These are phyloP conservation scores for Platycercus adscitus DNA, from an alignment of 2,113 vertebrate species.

Conservation along the genomic window DNA sequence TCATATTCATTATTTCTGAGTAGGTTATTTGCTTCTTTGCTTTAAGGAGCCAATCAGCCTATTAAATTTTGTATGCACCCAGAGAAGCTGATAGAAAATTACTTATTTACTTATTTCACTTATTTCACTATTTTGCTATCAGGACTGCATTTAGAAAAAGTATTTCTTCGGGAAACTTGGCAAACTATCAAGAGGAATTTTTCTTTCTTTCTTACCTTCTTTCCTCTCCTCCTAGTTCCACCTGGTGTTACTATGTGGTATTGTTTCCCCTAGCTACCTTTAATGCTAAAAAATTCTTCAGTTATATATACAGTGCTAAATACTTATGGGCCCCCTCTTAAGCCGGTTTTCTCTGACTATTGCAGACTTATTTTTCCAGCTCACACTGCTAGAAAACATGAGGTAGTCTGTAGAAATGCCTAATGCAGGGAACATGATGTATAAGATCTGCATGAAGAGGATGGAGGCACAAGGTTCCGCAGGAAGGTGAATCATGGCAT, in stretches of 20 bases:
- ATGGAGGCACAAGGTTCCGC: background rate
- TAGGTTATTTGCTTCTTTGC: background rate
- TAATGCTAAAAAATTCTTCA: background rate
- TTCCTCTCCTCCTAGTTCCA: conserved; percentile 31
- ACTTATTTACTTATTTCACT: no score
- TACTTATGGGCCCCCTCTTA: background rate
- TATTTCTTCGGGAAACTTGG: background rate
- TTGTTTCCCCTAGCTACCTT: background rate
- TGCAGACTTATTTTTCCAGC: background rate
- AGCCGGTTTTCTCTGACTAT: background rate
- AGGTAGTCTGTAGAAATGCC: background rate
- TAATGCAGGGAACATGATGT: background rate
- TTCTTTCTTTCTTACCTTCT: background rate
- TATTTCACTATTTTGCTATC: background rate
- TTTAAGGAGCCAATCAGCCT: background rate
- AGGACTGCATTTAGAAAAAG: background rate
- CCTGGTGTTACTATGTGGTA: conserved; percentile 15
- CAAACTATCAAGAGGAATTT: background rate
- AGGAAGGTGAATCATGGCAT: background rate
- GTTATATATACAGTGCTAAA: background rate
- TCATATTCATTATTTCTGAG: background rate
- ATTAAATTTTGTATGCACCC: background rate
- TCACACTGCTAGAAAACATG: background rate
- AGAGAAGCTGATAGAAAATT: background rate
- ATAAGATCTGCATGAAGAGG: background rate